Evolutionary conservation across 2,113 vertebrate species (phyloP), one percentile per base, ranked within the genome.

Genomic region (Festucalex cinctus): DNA sequence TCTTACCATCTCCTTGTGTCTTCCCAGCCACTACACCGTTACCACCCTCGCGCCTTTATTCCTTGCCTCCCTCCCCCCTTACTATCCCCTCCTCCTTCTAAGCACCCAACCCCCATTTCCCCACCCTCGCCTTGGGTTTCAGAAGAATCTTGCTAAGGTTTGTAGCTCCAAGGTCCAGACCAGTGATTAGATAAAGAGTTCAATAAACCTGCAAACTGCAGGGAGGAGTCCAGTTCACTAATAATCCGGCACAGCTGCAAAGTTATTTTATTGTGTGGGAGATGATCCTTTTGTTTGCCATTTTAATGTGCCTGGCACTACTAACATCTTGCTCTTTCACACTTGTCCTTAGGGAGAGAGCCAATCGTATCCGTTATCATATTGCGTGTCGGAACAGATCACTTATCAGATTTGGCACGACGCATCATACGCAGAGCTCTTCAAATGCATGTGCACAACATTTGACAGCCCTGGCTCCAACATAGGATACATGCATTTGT

Each of bases 131-230:
- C 58, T 66, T 26, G 1, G 41, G 51, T 80, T 73, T 73, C 64
- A 65, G 56, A 73, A 78, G 84, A 86, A 82, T 84, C 63, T 76
- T 49, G 36, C 8, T 10, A 56, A 68, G 35, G 73, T 75, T 82
- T 86, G 17, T 69, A 73, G 83, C 85, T 87, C 83, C 89, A 89
- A 89, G 84, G 88, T 89, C 76, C 83, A 83, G 77, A 57, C 76
- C 1, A 61, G 46, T 46, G 86, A 87, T 89, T 77, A 91, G 90
- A 88, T 88, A 88, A 86, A 78, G 71, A 72, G 76, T 77, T 86
- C 76, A 87, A 82, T 85, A 83, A 81, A 87, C 65, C 75, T 37
- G 57, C 28, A 65, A 79, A 78, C 68, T 76, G 68, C 67, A 68
- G 77, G 74, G 80, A 76, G 77, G 73, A 78, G 73, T 74, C 32